Evolutionary conservation across 1,140 invertebrate species (phyloP), one percentile per base, ranked within the genome.

Genomic region (Nephotettix cincticeps): DNA sequence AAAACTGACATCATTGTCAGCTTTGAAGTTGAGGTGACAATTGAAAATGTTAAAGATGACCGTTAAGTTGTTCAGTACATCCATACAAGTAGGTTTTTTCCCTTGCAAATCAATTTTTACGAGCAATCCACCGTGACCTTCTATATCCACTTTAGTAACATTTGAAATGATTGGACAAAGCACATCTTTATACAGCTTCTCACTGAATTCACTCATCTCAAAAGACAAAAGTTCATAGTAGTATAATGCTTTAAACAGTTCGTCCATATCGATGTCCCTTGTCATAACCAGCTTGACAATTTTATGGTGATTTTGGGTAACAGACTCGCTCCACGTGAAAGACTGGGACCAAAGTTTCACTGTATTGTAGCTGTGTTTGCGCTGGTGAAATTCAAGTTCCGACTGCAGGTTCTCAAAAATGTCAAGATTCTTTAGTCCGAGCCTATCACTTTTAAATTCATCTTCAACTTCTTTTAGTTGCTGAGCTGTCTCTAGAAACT

Each of bases 1-100:
- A 13, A 92, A 79, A 19, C 84, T 84, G 19, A 83, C 77, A 0
- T 85, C 78, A 1, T 82, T 79, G 1, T 80, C 76, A 47, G 87
- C 78, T 2, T 78, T 75, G 72, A 87, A 75, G 75, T 88, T 85
- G 56, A 76, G 28, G n/a, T n/a, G 23, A 40, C 43, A 45, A 21
- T 65, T 54, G 1, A 76, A 32, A 56, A 76, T 75, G 23, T 74
- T 30, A 27, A 75, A 75, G 17, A 73, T 69, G 3, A 45, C 25
- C 2, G 69, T 73, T 21, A 71, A 29, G 21, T 71, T 71, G 23
- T 29, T 63, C 13, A 73, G 23, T 17, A 71, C 72, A 56, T 45
- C 43, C 21, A 56, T 58, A 54, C 40, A 67, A 28, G 19, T 14
- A 29, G 72, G 72, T 64, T 65, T 47, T 21, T 63, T 63, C 0